Conservation (phyloP, 2,888 invertebrate species). For the Rhyacophila evoluta region DNA sequence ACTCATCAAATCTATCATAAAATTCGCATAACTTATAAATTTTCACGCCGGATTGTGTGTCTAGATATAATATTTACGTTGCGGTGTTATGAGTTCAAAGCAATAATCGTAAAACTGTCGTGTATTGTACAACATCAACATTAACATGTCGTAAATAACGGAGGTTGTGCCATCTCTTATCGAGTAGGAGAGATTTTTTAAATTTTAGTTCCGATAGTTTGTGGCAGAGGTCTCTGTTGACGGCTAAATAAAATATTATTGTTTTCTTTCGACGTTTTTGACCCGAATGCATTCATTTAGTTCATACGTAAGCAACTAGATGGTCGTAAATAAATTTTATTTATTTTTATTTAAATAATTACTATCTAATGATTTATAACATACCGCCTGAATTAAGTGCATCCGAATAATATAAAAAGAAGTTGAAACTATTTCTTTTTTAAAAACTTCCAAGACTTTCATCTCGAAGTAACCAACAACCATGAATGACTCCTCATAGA, state of each 20-base stretch:
- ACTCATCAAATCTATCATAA: neutral
- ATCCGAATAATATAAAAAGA: too few relatives aligned
- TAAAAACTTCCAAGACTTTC: too few relatives aligned
- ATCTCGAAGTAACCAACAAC: too few relatives aligned
- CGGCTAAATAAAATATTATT: slow-evolving; percentile 8
- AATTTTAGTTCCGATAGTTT: slow-evolving; percentile 60
- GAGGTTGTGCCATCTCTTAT: slow-evolving; percentile 63
- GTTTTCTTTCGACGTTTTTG: slow-evolving; percentile 39
- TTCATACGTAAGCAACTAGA: slow-evolving; percentile 40
- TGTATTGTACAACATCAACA: slow-evolving; percentile 37
- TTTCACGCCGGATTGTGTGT: slow-evolving; percentile 13
- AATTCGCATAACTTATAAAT: slow-evolving; percentile 22
- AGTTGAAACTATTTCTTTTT: too few relatives aligned
- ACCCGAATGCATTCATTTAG: slow-evolving; percentile 48
- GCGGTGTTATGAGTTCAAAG: slow-evolving; percentile 32
- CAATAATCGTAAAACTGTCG: slow-evolving; percentile 40
- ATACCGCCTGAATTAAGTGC: too few relatives aligned
- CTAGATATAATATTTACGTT: slow-evolving; percentile 2
- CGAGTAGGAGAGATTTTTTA: slow-evolving; percentile 58
- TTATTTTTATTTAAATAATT: neutral
- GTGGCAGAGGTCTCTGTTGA: slow-evolving; percentile 63
- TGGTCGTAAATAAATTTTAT: slow-evolving; percentile 27
- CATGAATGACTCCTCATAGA: too few relatives aligned
- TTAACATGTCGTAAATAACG: slow-evolving; percentile 45
- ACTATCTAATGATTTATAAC: too few relatives aligned